phyloP scores from a whole-genome alignment of 2,797 vertebrate species.

The Cygnus olor region DNA sequence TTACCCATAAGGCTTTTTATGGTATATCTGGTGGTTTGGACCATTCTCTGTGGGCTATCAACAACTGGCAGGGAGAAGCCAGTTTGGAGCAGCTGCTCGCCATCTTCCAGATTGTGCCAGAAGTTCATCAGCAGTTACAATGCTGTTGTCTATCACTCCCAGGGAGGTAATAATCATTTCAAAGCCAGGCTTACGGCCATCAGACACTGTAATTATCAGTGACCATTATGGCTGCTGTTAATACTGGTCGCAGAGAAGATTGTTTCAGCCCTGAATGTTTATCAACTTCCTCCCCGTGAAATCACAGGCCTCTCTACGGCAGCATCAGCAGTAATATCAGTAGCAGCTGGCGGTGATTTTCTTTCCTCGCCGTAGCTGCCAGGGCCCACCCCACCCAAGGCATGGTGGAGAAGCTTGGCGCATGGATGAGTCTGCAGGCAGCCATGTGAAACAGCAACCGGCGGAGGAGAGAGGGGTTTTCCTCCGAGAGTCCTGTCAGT shows the following conservation, averaged over 20 bases:
- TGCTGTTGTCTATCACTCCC: not conserved
- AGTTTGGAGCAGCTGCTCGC: not conserved
- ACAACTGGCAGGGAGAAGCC: not conserved
- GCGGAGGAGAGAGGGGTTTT: not conserved
- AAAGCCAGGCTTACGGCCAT: not conserved
- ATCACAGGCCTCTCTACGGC: not conserved
- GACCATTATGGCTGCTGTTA: not conserved
- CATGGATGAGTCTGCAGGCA: not conserved
- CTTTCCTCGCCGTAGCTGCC: not conserved
- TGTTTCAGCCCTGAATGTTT: not conserved
- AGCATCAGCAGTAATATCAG: not conserved
- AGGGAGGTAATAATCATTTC: not conserved
- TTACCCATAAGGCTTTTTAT: not conserved
- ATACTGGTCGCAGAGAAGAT: not conserved
- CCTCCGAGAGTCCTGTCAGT: constrained; percentile 58
- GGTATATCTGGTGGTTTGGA: not conserved
- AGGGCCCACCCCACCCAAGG: constrained; percentile 40
- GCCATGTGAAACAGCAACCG: not conserved
- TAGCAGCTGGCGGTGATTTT: constrained; percentile 50
- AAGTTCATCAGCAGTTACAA: not conserved
- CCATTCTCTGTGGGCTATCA: not conserved
- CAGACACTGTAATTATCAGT: not conserved
- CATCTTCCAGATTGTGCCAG: not conserved
- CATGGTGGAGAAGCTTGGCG: not conserved
- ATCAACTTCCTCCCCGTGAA: not conserved